Base-by-base conservation (phyloP, 2,797 vertebrate genomes). In the Anguilla marmorata region DNA sequence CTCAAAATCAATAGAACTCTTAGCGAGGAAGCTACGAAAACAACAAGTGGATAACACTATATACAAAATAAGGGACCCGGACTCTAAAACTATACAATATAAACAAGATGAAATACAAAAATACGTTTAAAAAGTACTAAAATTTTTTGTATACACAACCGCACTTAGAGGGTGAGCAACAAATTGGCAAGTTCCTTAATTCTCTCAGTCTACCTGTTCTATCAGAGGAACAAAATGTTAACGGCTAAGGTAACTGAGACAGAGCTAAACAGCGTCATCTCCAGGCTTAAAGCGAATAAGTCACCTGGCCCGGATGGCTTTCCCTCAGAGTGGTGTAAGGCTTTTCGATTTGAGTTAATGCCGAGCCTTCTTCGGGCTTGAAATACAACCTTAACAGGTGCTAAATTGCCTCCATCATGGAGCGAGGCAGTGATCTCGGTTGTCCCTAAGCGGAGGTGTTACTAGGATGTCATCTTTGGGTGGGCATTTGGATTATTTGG, bases 71-170 rank as follows among this genome's bases (percentile, higher is more conserved):
- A 85, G 76, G 74, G 72, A 86, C 14, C 86, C 69, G 7, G 1
- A 30, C 0, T 27, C 66, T 76, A 16, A 2, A 85, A 54, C 12
- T 9, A 50, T 72, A 33, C 33, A 2, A 86, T 1, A 52, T 37
- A n/a, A 45, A 83, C 12, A 33, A 88, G 37, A 27, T 58, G n/a
- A 85, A 79, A 11, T 88, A 60, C 48, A 84, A 85, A 37, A 88
- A 66, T 7, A 12, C 12, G 8, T 52, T 12, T 9, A 52, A 52
- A 52, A 52, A 52, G 6, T 52, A 52, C 52, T 52, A 52, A 11
- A 52, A 12, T 2, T 52, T 52, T 8, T 1, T 27, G 2, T 87
- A 41, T 86, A 82, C 11, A 27, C 76, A 5, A 19, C 58, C 19
- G 21, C 16, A 63, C 24, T 19, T 63, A 19, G 16, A 21, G 14